Conservation (phyloP, 2,113 vertebrate species). For the Pterocles burchelli region DNA sequence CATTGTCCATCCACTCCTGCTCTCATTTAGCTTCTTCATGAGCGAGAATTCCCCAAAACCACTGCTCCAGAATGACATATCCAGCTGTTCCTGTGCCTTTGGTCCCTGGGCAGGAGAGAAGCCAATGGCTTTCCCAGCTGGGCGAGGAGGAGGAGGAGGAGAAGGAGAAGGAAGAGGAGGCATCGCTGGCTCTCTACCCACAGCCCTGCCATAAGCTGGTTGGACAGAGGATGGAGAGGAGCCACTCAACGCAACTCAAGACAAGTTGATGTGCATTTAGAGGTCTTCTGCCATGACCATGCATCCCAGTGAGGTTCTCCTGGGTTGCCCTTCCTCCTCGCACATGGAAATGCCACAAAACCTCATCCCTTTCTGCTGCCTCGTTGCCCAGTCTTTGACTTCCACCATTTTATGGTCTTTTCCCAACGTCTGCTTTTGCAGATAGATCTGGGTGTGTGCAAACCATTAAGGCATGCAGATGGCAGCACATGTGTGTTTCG, state of each 20-base stretch:
- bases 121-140: rapidly evolving
- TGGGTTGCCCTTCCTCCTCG: not conserved
- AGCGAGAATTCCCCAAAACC: rapidly evolving
- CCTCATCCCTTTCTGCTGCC: not conserved
- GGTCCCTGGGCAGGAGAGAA: not conserved
- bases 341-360: rapidly evolving
- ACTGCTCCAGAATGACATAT: not conserved
- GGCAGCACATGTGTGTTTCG: not conserved
- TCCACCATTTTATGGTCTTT: not conserved
- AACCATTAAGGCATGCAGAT: not conserved
- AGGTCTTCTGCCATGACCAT: not conserved
- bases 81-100: rapidly evolving
- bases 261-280: rapidly evolving
- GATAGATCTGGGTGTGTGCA: not conserved
- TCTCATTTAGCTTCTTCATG: rapidly evolving
- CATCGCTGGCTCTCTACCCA: rapidly evolving
- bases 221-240: not conserved
- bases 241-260: not conserved
- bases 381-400: not conserved
- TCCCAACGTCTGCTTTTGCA: not conserved
- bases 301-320: rapidly evolving
- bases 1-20: not conserved
- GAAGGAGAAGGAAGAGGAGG: not conserved
- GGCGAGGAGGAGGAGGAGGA: not conserved
- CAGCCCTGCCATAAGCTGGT: not conserved